phyloP scores from a whole-genome alignment of 2,888 invertebrate species.

The Stenodera caucasica region DNA sequence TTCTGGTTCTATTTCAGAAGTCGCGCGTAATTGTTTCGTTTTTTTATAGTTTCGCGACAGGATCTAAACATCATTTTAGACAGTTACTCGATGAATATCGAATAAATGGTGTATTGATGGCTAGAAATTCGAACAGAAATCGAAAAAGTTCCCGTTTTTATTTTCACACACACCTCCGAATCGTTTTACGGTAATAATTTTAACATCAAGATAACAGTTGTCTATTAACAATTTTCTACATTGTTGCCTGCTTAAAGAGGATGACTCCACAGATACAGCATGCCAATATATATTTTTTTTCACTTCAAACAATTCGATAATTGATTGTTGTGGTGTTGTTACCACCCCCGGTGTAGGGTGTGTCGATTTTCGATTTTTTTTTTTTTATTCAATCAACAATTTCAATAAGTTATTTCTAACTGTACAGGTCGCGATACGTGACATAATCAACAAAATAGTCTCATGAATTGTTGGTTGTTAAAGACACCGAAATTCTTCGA shows the following conservation, averaged over 20 bases:
- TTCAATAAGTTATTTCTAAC: background rate
- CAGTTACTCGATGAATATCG: too few species aligned
- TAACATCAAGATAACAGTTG: conserved; percentile 31
- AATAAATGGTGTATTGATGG: too few species aligned
- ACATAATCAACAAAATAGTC: conserved; percentile 10
- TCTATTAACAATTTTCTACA: conserved; percentile 34
- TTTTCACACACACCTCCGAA: background rate
- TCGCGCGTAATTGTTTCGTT: too few species aligned
- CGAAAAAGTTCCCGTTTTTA: too few species aligned
- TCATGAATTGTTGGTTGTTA: conserved; percentile 1
- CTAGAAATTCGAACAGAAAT: too few species aligned
- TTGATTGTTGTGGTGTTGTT: conserved; percentile 37
- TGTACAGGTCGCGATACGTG: conserved; percentile 11
- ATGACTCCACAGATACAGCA: conserved; percentile 35
- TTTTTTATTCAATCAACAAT: background rate
- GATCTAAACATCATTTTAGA: too few species aligned
- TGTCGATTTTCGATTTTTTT: background rate
- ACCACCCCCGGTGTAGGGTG: conserved; percentile 17
- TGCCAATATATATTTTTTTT: conserved; percentile 25
- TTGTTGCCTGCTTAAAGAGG: conserved; percentile 38
- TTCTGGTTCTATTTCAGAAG: too few species aligned
- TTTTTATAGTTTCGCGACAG: too few species aligned
- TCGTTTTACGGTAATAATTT: conserved; percentile 9
- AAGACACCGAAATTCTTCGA: conserved; percentile 22
- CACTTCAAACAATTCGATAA: conserved; percentile 28